These are phyloP conservation scores for Acanthurus tractus DNA, from an alignment of 2,797 vertebrate species.

Conservation along the genomic window DNA sequence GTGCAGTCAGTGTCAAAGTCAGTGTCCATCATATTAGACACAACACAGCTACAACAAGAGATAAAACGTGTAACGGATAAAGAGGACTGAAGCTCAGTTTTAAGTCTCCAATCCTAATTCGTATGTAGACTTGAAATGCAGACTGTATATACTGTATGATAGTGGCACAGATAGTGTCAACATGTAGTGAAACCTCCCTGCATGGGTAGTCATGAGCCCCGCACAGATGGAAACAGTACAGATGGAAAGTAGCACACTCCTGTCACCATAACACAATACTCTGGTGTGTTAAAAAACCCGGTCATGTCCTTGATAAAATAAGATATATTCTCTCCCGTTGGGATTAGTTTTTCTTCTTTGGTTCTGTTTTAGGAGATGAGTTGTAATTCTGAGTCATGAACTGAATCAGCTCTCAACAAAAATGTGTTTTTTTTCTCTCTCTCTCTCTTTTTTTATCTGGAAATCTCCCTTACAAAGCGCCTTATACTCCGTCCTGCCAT, in stretches of 20 bases:
- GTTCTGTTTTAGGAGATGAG: constrained; percentile 16
- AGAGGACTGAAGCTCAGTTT: constrained; percentile 5
- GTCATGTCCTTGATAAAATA: constrained; percentile 38
- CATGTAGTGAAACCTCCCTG: constrained; percentile 52
- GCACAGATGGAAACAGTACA: constrained; percentile 43
- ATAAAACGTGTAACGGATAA: constrained; percentile 2
- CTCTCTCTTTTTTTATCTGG: constrained; percentile 24
- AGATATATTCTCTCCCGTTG: constrained; percentile 32
- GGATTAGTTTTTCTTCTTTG: constrained; percentile 29
- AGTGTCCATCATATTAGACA: constrained; percentile 27
- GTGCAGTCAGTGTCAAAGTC: constrained; percentile 4
- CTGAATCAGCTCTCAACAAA: constrained; percentile 23
- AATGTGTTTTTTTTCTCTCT: not conserved
- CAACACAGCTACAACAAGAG: constrained; percentile 18
- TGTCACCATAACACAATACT: constrained; percentile 23
- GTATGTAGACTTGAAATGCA: constrained; percentile 29
- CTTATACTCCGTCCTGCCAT: constrained; percentile 72
- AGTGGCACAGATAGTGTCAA: constrained; percentile 41
- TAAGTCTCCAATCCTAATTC: constrained; percentile 14
- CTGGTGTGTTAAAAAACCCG: constrained; percentile 27
- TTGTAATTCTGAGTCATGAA: constrained; percentile 18
- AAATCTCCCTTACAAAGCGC: constrained; percentile 74
- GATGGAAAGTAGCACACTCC: constrained; percentile 52
- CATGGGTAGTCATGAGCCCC: constrained; percentile 54
- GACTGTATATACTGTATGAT: constrained; percentile 74